Conservation (phyloP, 2,888 invertebrate genomes). For the Aphodius granarius region DNA sequence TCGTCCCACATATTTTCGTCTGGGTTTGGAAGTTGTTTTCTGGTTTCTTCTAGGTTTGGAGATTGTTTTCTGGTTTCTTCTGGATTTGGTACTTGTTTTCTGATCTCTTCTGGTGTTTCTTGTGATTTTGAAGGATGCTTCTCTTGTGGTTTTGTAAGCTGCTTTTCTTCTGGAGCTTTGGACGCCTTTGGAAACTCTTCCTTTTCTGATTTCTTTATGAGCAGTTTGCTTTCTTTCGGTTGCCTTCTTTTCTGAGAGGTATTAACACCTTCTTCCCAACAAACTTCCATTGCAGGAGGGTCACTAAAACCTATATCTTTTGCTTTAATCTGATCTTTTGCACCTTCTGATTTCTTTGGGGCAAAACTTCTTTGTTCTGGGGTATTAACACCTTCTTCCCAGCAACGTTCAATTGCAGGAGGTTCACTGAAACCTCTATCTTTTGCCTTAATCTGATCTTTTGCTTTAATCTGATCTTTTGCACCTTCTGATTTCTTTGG, state of each 20-base stretch:
- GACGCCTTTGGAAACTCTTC: no score
- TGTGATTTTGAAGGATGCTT: neutral
- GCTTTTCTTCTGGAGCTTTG: slow-evolving; percentile 22
- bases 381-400: slow-evolving; percentile 28
- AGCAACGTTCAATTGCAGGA: slow-evolving; percentile 29
- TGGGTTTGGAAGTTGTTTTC: no score
- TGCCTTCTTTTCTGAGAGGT: neutral
- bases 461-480: slow-evolving; percentile 2
- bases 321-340: neutral
- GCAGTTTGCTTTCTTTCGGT: neutral
- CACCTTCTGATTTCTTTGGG: no score
- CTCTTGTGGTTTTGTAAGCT: neutral
- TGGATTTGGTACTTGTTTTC: no score
- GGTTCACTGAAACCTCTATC: slow-evolving; percentile 22
- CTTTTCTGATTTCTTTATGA: no score
- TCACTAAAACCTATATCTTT: slow-evolving; percentile 10
- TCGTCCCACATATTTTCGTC: slow-evolving; percentile 42
- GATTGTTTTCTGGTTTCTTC: slow-evolving; percentile 23
- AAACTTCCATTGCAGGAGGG: slow-evolving; percentile 29
- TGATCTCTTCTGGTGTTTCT: neutral
- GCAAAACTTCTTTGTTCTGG: neutral
- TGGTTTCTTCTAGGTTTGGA: no score
- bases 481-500: neutral
- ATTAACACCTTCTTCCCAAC: slow-evolving; percentile 30
- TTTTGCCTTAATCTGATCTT: neutral